These are phyloP conservation scores for Octodon degus DNA, from an alignment of 2,113 vertebrate species.

Conservation along the genomic window DNA sequence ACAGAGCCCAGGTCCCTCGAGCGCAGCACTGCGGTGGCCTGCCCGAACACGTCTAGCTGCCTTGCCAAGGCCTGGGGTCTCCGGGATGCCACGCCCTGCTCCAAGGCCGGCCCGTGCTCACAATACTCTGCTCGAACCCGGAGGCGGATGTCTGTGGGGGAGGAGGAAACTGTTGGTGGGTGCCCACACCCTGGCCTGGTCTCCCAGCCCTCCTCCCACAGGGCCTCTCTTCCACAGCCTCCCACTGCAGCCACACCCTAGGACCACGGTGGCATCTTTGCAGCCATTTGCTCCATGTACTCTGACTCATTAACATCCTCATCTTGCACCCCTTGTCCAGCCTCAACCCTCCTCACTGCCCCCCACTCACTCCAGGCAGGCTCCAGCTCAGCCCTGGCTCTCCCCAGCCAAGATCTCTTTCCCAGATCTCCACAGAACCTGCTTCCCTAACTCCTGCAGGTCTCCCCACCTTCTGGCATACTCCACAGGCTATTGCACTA, in stretches of 20 bases:
- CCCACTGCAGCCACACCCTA: slow-evolving; percentile 10
- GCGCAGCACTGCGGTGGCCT: slow-evolving; percentile 91
- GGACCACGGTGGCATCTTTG: not conserved
- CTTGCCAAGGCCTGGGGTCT: slow-evolving; percentile 91
- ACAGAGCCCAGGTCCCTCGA: slow-evolving; percentile 93
- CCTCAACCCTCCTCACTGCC: not conserved
- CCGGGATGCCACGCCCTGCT: slow-evolving; percentile 90
- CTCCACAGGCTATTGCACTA: not conserved
- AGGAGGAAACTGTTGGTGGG: slow-evolving; percentile 11
- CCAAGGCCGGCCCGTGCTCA: slow-evolving; percentile 91
- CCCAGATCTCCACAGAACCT: not conserved
- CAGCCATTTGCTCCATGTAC: not conserved
- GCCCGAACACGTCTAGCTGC: slow-evolving; percentile 93
- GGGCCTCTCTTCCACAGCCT: not conserved
- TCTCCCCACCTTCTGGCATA: not conserved
- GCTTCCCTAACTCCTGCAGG: not conserved
- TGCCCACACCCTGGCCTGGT: not conserved
- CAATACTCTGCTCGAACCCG: slow-evolving; percentile 94
- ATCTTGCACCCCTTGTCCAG: not conserved
- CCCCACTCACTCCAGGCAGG: not conserved
- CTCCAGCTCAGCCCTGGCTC: not conserved
- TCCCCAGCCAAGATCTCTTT: not conserved
- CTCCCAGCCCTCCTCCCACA: not conserved
- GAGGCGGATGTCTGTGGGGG: slow-evolving; percentile 90
- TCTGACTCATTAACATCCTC: not conserved